phyloP scores from a whole-genome alignment of 2,113 vertebrate species.

The Tapirus terrestris region DNA sequence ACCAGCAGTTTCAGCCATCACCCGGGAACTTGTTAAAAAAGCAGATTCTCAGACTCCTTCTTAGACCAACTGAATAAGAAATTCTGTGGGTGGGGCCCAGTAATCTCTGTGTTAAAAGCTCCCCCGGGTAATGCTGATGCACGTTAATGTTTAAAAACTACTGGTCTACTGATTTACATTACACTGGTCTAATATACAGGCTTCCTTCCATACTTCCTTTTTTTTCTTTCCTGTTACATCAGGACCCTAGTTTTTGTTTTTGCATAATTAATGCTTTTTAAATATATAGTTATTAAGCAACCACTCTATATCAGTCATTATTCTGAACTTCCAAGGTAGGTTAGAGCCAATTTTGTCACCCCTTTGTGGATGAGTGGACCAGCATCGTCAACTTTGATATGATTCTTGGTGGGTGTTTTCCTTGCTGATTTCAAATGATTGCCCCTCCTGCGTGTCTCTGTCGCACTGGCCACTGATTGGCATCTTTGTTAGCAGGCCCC shows the following conservation, averaged over 20 bases:
- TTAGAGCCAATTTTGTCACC: not conserved
- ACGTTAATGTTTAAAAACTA: not conserved
- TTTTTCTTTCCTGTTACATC: not conserved
- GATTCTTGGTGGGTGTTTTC: not conserved
- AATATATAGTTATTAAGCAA: not conserved
- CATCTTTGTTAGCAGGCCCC: not conserved
- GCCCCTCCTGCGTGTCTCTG: not conserved
- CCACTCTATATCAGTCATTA: not conserved
- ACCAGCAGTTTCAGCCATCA: not conserved
- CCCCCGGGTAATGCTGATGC: not conserved
- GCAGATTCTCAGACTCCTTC: not conserved
- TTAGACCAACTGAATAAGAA: not conserved
- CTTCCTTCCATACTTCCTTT: not conserved
- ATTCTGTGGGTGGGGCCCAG: not conserved
- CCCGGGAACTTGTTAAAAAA: not conserved
- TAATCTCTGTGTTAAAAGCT: not conserved
- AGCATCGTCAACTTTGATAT: not conserved
- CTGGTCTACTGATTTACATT: not conserved
- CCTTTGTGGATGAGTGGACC: not conserved
- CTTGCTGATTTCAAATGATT: conserved; percentile 31
- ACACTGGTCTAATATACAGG: not conserved
- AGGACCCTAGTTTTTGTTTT: not conserved
- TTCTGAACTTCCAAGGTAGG: not conserved
- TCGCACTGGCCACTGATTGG: not conserved
- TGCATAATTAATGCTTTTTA: not conserved